phyloP scores from a whole-genome alignment of 2,113 vertebrate genomes.

The Stercorarius parasiticus region DNA sequence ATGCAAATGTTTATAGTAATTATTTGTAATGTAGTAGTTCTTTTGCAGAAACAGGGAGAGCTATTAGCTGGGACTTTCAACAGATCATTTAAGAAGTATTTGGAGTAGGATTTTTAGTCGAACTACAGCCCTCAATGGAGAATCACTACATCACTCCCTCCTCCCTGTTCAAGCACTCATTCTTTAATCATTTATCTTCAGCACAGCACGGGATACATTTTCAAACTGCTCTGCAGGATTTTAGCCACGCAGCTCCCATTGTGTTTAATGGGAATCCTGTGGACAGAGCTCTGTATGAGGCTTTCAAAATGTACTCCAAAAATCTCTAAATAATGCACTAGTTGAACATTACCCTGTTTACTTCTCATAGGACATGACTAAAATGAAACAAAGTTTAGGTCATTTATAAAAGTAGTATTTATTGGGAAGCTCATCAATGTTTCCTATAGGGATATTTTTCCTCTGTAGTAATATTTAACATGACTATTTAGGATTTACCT shows the following conservation, averaged over 20 bases:
- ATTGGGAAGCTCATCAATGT: neutral
- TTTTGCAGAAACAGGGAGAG: neutral
- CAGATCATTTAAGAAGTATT: neutral
- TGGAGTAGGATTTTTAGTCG: neutral
- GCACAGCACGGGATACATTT: slow-evolving; percentile 54
- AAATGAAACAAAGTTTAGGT: slow-evolving; percentile 20
- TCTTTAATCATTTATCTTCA: slow-evolving; percentile 58
- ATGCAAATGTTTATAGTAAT: neutral
- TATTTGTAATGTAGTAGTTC: neutral
- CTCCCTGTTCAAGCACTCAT: slow-evolving; percentile 2
- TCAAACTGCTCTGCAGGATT: slow-evolving; percentile 43
- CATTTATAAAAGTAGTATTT: neutral
- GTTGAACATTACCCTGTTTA: slow-evolving; percentile 41
- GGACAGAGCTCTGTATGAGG: slow-evolving; percentile 2
- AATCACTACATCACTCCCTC: slow-evolving; percentile 10
- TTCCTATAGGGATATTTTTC: neutral
- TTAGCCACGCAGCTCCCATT: slow-evolving; percentile 42
- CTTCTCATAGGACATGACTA: neutral
- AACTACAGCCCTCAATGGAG: neutral
- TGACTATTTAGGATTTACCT: neutral
- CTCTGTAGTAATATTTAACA: neutral
- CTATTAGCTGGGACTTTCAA: neutral
- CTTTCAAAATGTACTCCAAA: slow-evolving; percentile 48
- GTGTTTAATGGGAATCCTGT: slow-evolving; percentile 66
- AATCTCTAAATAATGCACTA: slow-evolving; percentile 63